phyloP scores from a whole-genome alignment of 2,888 invertebrate genomes.

The Kryphioiulus occultus region DNA sequence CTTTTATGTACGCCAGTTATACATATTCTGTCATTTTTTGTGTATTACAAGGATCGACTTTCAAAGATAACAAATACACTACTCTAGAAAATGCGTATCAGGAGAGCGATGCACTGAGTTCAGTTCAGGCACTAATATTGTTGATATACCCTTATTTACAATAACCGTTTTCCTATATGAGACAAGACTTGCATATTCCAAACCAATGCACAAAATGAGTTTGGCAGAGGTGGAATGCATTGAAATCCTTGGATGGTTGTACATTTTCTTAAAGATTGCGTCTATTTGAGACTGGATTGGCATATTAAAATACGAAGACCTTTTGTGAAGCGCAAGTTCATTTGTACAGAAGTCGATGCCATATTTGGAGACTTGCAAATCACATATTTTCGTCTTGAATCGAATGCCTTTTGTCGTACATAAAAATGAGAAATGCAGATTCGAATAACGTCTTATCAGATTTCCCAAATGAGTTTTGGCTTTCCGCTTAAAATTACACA shows the following conservation, averaged over 20 bases:
- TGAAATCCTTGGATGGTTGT: not conserved
- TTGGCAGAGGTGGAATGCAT: not conserved
- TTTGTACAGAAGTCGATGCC: not conserved
- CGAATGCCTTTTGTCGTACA: not conserved
- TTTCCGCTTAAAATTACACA: not conserved
- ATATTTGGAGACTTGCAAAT: not conserved
- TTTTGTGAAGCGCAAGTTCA: not conserved
- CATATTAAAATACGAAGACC: not conserved
- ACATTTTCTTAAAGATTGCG: not conserved
- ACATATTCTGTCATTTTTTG: slow-evolving; percentile 24
- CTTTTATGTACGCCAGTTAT: not conserved
- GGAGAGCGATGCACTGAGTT: not conserved
- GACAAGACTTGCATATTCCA: not conserved
- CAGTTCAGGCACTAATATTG: not conserved
- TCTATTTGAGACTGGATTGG: not conserved
- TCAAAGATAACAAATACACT: slow-evolving; percentile 24
- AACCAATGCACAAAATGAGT: not conserved
- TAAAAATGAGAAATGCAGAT: not conserved
- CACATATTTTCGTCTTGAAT: not conserved
- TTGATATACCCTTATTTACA: not conserved
- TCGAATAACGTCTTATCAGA: not conserved
- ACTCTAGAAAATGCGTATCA: not conserved
- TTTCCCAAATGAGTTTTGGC: not conserved
- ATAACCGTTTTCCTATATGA: not conserved
- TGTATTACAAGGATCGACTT: slow-evolving; percentile 32